Evolutionary conservation across 2,113 vertebrate species (phyloP), one percentile per base, ranked within the genome.

Genomic region (Pontoporia blainvillei): DNA sequence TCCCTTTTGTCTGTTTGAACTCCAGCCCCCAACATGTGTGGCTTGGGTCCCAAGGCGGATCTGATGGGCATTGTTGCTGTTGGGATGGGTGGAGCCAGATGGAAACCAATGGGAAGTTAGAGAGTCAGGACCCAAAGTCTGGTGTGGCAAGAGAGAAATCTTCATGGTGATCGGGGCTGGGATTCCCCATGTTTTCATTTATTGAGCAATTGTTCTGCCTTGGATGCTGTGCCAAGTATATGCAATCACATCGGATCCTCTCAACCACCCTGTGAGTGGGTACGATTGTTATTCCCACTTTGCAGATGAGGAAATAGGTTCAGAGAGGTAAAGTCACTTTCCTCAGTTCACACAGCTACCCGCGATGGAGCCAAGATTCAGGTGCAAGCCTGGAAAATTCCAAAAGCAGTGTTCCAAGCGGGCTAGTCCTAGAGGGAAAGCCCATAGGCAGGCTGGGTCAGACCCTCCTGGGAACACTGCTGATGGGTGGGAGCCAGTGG

Each of bases 181-280:
- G 34, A 8, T 2, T 49, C 20, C 14, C 61, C 2, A 18, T 0
- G 0, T 23, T 79, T 6, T 21, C 49, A 8, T 13, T 67, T 9
- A 7, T 0, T 3, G 29, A 71, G 41, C 14, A 6, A 3, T 23
- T 10, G 8, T 27, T 64, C 1, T 36, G 52, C 11, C 25, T 13
- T 27, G 49, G 67, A 3, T 3, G 1, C 41, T 3, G 1, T 44
- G 82, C 61, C 27, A 25, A 2, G 31, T 13, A 9, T 3, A 34
- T 2, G 3, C 0, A 0, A 1, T 57, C 44, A 7, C 25, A 1
- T 2, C 0, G 4, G 2, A 2, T 41, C 54, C 34, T 73, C 66
- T 25, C 21, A 3, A 0, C 71, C 39, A 6, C 31, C 8, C 31
- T 44, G 1, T 3, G 57, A 66, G 49, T 15, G 59, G 23, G 6